A percentile compares a stretch with the other conserved stretches of the same genome.
Evolutionary conservation across 2,888 invertebrate genomes (phyloP).

Genomic region (Epirrhoe alternata): DNA sequence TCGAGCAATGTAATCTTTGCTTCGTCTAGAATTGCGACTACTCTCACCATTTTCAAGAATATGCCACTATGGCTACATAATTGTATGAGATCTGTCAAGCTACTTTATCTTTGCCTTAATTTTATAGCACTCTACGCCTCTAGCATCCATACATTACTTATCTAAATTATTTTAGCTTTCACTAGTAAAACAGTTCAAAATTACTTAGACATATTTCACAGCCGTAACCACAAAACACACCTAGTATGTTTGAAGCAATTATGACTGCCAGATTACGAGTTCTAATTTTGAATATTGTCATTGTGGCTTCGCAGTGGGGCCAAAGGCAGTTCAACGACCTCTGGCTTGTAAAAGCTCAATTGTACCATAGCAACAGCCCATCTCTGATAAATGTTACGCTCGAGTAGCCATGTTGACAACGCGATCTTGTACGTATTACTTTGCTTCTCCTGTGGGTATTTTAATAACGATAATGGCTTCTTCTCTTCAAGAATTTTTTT

Average conservation of each 20-base stretch:
- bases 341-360: slow-evolving; percentile 48
- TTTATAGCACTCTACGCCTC: neutral
- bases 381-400: slow-evolving; percentile 56
- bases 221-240: no score
- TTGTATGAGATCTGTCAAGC: neutral
- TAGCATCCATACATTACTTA: no score
- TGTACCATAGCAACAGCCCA: slow-evolving; percentile 48
- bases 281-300: slow-evolving; percentile 41
- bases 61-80: neutral
- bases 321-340: slow-evolving; percentile 57
- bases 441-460: neutral
- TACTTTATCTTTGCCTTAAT: neutral
- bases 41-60: neutral
- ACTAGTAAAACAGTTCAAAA: no score
- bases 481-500: no score
- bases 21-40: slow-evolving; percentile 28
- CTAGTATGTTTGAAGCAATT: neutral
- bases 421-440: slow-evolving; percentile 35
- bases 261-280: slow-evolving; percentile 9
- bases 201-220: no score
- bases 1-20: slow-evolving; percentile 43
- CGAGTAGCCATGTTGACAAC: slow-evolving; percentile 53
- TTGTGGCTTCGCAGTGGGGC: slow-evolving; percentile 31
- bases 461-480: neutral
- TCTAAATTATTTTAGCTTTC: no score